Conservation (phyloP, 2,113 vertebrate species). For the Hemiprocne comata region DNA sequence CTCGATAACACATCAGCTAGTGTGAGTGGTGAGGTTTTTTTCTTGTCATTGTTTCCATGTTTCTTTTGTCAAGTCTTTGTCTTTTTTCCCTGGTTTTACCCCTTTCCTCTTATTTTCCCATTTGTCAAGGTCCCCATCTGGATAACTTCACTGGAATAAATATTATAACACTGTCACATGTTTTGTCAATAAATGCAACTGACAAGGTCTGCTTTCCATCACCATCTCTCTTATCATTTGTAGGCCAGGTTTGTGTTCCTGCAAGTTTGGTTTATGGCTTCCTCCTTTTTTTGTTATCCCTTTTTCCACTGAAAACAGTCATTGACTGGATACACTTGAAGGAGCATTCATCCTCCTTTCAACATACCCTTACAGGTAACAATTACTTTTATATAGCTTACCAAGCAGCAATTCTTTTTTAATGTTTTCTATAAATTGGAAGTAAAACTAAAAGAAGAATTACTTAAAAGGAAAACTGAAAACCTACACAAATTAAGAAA, state of each 20-base stretch:
- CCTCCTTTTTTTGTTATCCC: neutral
- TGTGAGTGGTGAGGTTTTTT: neutral
- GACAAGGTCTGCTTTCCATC: neutral
- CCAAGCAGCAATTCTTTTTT: neutral
- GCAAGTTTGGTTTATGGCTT: neutral
- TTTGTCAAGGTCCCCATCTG: neutral
- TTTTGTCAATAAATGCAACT: neutral
- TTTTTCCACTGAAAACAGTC: neutral
- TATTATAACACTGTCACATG: neutral
- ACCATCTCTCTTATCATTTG: neutral
- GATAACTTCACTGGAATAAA: neutral
- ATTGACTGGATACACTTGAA: neutral
- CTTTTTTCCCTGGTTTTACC: neutral
- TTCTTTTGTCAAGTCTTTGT: neutral
- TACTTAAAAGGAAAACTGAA: neutral
- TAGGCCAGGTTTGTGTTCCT: neutral
- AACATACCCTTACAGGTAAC: too few relatives aligned
- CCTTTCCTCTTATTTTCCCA: neutral
- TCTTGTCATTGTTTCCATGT: neutral
- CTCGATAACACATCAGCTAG: neutral
- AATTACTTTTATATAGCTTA: neutral
- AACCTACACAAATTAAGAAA: neutral
- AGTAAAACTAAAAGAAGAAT: neutral
- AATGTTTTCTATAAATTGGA: neutral
- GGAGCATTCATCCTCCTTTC: neutral